phyloP scores from a whole-genome alignment of 1,140 invertebrate genomes.

The Temnothorax curvispinosus region DNA sequence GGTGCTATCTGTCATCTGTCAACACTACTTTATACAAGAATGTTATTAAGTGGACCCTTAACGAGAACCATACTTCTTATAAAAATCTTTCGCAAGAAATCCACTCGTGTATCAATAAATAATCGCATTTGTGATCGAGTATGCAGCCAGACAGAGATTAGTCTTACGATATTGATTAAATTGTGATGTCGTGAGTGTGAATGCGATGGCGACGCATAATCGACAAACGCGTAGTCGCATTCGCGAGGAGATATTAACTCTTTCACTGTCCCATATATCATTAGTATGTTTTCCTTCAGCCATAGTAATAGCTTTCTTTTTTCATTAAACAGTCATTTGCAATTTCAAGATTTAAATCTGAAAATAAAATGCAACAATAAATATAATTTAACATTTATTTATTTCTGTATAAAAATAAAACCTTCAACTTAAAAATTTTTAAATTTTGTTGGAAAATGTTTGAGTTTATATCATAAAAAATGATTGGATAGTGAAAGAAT shows the following conservation, averaged over 20 bases:
- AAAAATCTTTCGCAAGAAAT: slow-evolving; percentile 52
- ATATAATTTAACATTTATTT: background rate
- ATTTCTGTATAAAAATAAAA: background rate
- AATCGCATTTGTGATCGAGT: slow-evolving; percentile 41
- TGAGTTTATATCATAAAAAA: background rate
- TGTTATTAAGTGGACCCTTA: slow-evolving; percentile 55
- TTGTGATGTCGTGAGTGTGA: slow-evolving; percentile 12
- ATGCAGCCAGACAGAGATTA: slow-evolving; percentile 35
- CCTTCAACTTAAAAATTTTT: background rate
- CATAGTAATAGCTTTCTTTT: background rate
- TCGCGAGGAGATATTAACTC: slow-evolving; percentile 12
- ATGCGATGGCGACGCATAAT: slow-evolving; percentile 22
- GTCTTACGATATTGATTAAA: slow-evolving; percentile 38
- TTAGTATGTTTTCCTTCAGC: background rate
- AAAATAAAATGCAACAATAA: slow-evolving; percentile 14
- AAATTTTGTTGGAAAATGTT: background rate
- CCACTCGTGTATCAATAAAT: slow-evolving; percentile 55
- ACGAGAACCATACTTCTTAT: slow-evolving; percentile 25
- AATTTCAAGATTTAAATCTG: background rate
- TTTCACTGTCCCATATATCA: background rate
- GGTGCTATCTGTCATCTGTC: slow-evolving; percentile 35
- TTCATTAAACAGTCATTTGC: background rate
- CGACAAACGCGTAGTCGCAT: slow-evolving; percentile 20
- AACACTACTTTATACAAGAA: slow-evolving; percentile 56
- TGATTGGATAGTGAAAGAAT: background rate